These are phyloP conservation scores for Cataglyphis rosenhaueri DNA, from an alignment of 2,888 invertebrate species.

Conservation along the genomic window DNA sequence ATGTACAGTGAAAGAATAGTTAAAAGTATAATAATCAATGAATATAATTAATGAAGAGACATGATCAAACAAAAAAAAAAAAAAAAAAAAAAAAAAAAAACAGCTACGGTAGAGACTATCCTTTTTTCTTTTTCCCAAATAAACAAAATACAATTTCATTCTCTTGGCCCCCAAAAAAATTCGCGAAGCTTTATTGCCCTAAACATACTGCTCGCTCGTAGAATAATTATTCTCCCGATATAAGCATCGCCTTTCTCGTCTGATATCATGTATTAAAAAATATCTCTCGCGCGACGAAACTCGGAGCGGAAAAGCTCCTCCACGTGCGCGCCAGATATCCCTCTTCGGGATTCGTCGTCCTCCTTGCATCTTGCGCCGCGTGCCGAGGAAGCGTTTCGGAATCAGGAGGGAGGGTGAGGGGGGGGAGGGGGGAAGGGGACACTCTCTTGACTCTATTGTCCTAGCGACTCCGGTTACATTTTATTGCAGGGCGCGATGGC, in stretches of 20 bases:
- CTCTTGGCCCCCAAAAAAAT: neutral
- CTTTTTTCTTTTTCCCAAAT: neutral
- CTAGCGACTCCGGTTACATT: constrained; percentile 69
- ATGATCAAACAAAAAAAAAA: no score
- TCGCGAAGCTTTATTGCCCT: neutral
- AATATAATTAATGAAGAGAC: no score
- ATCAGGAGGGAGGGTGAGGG: constrained; percentile 10
- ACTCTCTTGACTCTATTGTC: constrained; percentile 53
- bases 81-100: neutral
- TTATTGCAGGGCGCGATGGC: constrained; percentile 65
- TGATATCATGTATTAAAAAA: neutral
- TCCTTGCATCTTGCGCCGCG: constrained; percentile 18
- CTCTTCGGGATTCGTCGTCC: neutral
- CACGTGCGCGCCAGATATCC: constrained; percentile 64
- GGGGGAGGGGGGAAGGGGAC: no score
- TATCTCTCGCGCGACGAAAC: neutral
- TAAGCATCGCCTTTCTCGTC: neutral
- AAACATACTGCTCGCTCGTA: neutral
- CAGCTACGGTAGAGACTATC: neutral
- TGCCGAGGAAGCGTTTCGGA: constrained; percentile 15
- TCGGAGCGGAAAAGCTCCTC: neutral
- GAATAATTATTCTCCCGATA: neutral
- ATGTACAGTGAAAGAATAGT: neutral
- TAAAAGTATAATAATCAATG: no score
- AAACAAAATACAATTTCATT: neutral